These are phyloP conservation scores for Sigmodon hispidus DNA, from an alignment of 2,113 vertebrate genomes.

Conservation along the genomic window DNA sequence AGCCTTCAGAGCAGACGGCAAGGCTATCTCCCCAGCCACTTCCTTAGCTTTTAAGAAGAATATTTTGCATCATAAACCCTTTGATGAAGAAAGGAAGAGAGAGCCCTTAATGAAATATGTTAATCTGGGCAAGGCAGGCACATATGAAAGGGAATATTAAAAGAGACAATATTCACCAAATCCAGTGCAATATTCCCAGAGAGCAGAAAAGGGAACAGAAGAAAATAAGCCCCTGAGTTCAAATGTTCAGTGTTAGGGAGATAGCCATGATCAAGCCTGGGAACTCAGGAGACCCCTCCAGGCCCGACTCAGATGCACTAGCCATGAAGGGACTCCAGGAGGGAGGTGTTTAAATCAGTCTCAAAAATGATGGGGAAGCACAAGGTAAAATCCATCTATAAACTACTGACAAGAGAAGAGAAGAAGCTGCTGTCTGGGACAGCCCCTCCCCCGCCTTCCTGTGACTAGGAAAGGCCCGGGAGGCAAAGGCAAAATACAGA, in stretches of 20 bases:
- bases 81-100: conserved; percentile 83
- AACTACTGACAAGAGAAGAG: background rate
- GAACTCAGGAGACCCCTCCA: background rate
- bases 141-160: conserved; percentile 84
- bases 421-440: background rate
- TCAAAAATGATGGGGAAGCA: conserved; percentile 45
- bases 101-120: conserved; percentile 79
- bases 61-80: conserved; percentile 70
- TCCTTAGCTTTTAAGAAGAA: conserved; percentile 70
- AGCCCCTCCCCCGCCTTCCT: background rate
- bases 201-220: conserved; percentile 13
- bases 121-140: conserved; percentile 79
- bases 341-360: conserved; percentile 14
- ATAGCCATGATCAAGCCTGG: conserved; percentile 29
- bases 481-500: background rate
- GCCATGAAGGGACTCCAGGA: background rate
- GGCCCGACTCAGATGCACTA: conserved; percentile 11
- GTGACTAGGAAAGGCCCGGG: background rate
- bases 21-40: conserved; percentile 43
- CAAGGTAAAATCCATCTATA: conserved; percentile 52
- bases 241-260: conserved; percentile 17
- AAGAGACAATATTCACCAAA: conserved; percentile 76
- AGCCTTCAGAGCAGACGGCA: conserved; percentile 31
- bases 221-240: background rate
- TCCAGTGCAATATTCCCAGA: conserved; percentile 20